A percentile compares a stretch with the other conserved stretches of the same genome.
phyloP scores from a whole-genome alignment of 1,140 invertebrate species.

The Zaprionus tsacasi region DNA sequence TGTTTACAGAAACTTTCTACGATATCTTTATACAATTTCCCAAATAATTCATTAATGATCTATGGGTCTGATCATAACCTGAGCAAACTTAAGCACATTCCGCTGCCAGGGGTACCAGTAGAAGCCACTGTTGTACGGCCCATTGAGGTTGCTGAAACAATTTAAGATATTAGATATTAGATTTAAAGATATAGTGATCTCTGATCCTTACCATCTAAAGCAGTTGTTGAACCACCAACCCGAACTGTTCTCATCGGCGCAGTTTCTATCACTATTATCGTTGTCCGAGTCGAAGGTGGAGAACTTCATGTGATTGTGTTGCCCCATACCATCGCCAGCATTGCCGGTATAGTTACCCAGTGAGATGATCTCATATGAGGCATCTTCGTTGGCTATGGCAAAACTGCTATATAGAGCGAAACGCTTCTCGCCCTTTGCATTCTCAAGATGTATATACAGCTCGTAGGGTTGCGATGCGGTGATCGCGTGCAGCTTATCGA shows the following conservation, averaged over 20 bases:
- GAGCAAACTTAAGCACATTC: conserved; percentile 41
- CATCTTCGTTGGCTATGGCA: conserved; percentile 83
- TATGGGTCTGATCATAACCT: conserved; percentile 41
- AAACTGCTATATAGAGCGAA: conserved; percentile 34
- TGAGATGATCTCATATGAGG: conserved; percentile 87
- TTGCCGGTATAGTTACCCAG: conserved; percentile 87
- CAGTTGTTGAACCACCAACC: conserved; percentile 88
- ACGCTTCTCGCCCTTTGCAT: conserved; percentile 21
- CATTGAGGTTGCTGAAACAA: conserved; percentile 45
- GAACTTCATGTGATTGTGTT: conserved; percentile 89
- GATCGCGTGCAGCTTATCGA: conserved; percentile 37
- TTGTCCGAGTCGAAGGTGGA: conserved; percentile 89
- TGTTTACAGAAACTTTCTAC: background rate
- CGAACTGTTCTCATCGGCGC: conserved; percentile 87
- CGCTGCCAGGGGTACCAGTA: conserved; percentile 47
- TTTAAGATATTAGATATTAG: too few species aligned
- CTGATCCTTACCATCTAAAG: conserved; percentile 41
- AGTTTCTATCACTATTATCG: conserved; percentile 88
- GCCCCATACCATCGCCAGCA: conserved; percentile 87
- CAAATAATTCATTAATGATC: background rate
- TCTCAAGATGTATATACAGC: conserved; percentile 34
- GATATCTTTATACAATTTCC: too few species aligned
- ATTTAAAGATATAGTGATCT: background rate
- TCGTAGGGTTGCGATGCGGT: conserved; percentile 37
- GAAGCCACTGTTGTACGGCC: conserved; percentile 32